Evolutionary conservation across 2,888 invertebrate species (phyloP), one percentile per base, ranked within the genome.

Genomic region (Drosophila meridionalis): DNA sequence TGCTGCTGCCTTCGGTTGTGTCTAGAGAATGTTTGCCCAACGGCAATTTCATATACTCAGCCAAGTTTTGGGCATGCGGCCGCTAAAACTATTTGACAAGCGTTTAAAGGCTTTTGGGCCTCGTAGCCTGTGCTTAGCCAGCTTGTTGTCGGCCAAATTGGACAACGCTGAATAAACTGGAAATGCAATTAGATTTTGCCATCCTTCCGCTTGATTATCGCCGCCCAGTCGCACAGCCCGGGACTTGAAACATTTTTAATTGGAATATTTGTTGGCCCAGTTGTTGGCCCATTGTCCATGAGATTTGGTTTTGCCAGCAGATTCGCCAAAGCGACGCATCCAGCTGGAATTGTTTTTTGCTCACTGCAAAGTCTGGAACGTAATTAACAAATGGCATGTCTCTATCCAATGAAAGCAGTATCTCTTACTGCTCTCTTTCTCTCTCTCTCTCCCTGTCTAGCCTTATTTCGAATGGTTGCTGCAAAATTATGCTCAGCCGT

Each of bases 301-400:
- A 26, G 7, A 9, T 60, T 43, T 26, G 6, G 14, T 28, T 14
- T 14, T 48, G 30, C 14, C 30, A 47, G 32, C 48, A 45, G 34
- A 9, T 45, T 58, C 28, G 28, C 36, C 59, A 28, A 38, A 59
- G 36, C 50, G 43, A n/a, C 14, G 56, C 68, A 36, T 2, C 43
- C 74, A 65, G 70, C 60, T 77, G 77, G 45, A 77, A 63, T 28
- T 38, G 36, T 8, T 32, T n/a, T 43, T 9, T 14, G 43, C 72
- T 20, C 42, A 40, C 26, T 20, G 28, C 38, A 32, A 69, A 40
- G 50, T 64, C 58, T 48, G 55, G 61, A 40, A 55, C 55, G 70
- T 58, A 74, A 70, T 76, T 70, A 71, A 71, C 65, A 71, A 76
- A 66, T 69, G 53, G 34, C 20, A 20, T 52, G 52, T 52, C 34